phyloP scores from a whole-genome alignment of 2,113 vertebrate species.

The Damaliscus lunatus region DNA sequence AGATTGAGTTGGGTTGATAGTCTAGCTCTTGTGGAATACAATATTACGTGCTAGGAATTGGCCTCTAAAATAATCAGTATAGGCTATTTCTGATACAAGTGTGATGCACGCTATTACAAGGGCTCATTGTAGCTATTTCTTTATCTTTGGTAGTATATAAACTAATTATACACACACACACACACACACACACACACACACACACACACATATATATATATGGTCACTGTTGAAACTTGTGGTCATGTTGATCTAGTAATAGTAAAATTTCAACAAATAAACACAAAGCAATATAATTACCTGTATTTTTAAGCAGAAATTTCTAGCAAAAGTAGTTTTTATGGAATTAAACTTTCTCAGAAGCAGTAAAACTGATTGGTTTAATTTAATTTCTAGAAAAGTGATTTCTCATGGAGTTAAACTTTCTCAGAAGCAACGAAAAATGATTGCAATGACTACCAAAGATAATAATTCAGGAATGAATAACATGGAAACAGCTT shows the following conservation, averaged over 20 bases:
- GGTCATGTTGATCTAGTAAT: conserved; percentile 14
- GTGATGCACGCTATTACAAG: not conserved
- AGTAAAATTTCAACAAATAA: conserved; percentile 10
- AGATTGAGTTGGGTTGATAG: not conserved
- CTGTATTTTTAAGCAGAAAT: not conserved
- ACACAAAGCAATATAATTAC: conserved; percentile 8
- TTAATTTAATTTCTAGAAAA: conserved; percentile 80
- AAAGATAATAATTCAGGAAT: conserved; percentile 84
- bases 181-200: not conserved
- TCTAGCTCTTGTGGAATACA: not conserved
- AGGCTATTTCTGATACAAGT: not conserved
- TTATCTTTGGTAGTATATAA: conserved; percentile 3
- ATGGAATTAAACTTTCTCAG: conserved; percentile 81
- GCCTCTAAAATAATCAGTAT: not conserved
- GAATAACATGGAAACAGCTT: conserved; percentile 78
- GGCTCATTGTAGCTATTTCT: not conserved
- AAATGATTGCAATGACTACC: conserved; percentile 91
- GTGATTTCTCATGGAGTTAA: conserved; percentile 84
- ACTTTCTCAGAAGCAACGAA: conserved; percentile 97
- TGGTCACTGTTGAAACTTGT: not conserved
- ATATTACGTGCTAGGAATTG: not conserved
- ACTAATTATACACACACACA: not conserved
- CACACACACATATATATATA: not conserved
- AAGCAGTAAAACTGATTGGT: conserved; percentile 23
- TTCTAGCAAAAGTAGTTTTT: conserved; percentile 79